phyloP scores from a whole-genome alignment of 2,797 vertebrate species.

The Pseudochaenichthys georgianus region DNA sequence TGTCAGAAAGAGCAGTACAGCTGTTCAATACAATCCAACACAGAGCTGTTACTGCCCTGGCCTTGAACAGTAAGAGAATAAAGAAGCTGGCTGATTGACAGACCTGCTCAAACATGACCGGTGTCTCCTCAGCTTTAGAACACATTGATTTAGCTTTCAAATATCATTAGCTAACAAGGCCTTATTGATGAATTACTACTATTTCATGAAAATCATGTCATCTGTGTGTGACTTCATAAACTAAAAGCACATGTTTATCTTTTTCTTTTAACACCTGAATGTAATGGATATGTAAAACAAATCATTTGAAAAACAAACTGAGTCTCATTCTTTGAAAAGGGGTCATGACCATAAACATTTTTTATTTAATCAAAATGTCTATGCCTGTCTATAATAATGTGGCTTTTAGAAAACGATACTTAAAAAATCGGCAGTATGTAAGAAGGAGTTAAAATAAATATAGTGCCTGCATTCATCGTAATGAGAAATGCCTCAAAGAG shows the following conservation, averaged over 20 bases:
- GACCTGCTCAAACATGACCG: slow-evolving; percentile 43
- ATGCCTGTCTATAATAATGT: neutral
- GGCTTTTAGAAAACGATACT: neutral
- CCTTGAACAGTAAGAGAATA: slow-evolving; percentile 32
- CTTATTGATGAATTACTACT: slow-evolving; percentile 27
- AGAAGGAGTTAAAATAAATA: too few relatives aligned
- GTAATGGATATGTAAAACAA: slow-evolving; percentile 6
- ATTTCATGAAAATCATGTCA: slow-evolving; percentile 24
- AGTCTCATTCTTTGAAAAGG: too few relatives aligned
- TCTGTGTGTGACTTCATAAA: slow-evolving; percentile 12
- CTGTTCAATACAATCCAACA: slow-evolving; percentile 75
- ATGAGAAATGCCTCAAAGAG: too few relatives aligned
- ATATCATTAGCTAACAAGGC: slow-evolving; percentile 24
- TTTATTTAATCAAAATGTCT: too few relatives aligned
- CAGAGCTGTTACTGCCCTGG: slow-evolving; percentile 44
- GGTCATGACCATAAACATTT: too few relatives aligned
- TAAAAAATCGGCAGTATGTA: too few relatives aligned
- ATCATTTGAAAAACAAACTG: neutral
- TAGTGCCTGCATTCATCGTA: too few relatives aligned
- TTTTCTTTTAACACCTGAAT: neutral
- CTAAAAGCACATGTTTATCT: neutral
- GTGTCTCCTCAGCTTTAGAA: slow-evolving; percentile 32
- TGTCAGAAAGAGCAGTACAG: slow-evolving; percentile 62
- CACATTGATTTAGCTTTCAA: slow-evolving; percentile 34
- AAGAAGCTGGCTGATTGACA: slow-evolving; percentile 57